phyloP scores from a whole-genome alignment of 2,888 invertebrate genomes.

The Tolmerus cingulatus region DNA sequence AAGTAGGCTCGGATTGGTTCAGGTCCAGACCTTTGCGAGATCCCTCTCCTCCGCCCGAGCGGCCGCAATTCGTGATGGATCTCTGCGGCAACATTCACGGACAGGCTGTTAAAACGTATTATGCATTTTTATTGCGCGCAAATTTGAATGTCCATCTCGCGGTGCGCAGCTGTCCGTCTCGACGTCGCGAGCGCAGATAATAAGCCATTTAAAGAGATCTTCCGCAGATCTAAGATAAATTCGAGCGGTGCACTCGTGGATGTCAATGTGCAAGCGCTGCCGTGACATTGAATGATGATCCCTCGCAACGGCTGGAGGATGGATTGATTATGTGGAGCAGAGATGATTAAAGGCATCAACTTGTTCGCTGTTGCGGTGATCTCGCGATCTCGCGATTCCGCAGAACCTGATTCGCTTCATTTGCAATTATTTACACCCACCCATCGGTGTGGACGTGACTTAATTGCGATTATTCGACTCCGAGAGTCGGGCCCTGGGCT shows the following conservation, averaged over 20 bases:
- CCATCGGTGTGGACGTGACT: background rate
- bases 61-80: background rate
- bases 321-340: slow-evolving; percentile 13
- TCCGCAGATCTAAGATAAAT: slow-evolving; percentile 20
- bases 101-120: background rate
- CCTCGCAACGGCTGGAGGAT: background rate
- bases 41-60: background rate
- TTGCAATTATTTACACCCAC: slow-evolving; percentile 1
- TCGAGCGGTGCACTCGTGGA: background rate
- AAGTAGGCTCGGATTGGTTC: background rate
- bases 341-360: slow-evolving; percentile 18
- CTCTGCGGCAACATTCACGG: background rate
- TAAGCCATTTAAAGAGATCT: slow-evolving; percentile 14
- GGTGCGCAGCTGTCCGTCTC: background rate
- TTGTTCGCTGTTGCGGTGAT: background rate
- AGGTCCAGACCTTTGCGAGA: background rate
- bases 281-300: slow-evolving; percentile 41
- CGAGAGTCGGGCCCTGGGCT: background rate
- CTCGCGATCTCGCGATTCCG: background rate
- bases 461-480: background rate
- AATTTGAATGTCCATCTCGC: slow-evolving; percentile 3
- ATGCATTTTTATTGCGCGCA: background rate
- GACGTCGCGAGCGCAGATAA: slow-evolving; percentile 28
- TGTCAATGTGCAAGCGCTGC: background rate
- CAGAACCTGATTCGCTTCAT: background rate